A percentile compares a stretch with the other conserved stretches of the same genome.
phyloP scores from a whole-genome alignment of 2,888 invertebrate genomes.

The Hesperia comma region DNA sequence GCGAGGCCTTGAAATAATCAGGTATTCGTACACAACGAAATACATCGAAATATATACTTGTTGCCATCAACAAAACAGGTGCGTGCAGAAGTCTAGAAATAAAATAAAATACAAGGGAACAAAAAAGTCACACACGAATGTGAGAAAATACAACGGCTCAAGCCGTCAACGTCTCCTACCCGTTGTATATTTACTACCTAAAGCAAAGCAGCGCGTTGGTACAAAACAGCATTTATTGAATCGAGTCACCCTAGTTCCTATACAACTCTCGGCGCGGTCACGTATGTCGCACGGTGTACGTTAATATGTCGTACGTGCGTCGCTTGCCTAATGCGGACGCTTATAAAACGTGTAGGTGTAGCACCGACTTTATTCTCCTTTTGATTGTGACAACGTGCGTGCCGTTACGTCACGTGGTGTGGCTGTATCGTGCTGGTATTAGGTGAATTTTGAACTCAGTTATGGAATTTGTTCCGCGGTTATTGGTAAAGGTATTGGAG shows the following conservation, averaged over 20 bases:
- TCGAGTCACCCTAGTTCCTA: conserved; percentile 52
- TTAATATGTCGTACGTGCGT: conserved; percentile 75
- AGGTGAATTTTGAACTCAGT: conserved; percentile 4
- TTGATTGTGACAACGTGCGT: conserved; percentile 75
- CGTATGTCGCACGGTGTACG: conserved; percentile 72
- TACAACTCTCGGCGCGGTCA: conserved; percentile 53
- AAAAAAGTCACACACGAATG: not conserved
- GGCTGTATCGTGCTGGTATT: conserved; percentile 17
- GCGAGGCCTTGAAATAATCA: too few species aligned
- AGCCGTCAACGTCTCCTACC: conserved; percentile 27
- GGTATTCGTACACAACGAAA: too few species aligned
- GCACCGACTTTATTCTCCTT: conserved; percentile 70
- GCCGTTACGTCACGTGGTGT: conserved; percentile 52
- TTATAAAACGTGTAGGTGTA: conserved; percentile 47
- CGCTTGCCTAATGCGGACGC: conserved; percentile 61
- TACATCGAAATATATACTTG: too few species aligned
- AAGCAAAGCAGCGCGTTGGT: conserved; percentile 31
- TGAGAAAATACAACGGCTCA: conserved; percentile 16
- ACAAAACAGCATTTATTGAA: conserved; percentile 62
- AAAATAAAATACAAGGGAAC: not conserved
- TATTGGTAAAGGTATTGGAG: too few species aligned
- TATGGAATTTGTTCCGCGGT: not conserved
- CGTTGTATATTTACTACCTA: conserved; percentile 27
- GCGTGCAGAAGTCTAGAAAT: not conserved
- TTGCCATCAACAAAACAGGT: not conserved